A percentile compares a stretch with the other conserved stretches of the same genome.
These are phyloP conservation scores for Lacerta viridis DNA, from an alignment of 2,797 vertebrate species.

Conservation along the genomic window DNA sequence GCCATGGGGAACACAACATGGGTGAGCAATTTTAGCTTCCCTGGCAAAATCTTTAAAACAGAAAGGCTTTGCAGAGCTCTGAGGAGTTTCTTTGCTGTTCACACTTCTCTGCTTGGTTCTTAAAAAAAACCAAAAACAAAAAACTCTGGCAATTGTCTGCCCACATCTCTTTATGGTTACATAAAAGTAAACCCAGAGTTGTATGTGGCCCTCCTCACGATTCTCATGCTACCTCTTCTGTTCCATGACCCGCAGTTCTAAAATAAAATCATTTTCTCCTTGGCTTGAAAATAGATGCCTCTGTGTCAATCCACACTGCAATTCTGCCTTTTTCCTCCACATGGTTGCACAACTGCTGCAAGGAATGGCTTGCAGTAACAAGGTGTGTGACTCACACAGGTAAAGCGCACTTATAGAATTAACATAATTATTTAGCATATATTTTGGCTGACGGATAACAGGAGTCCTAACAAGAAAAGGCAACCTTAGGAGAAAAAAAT, in stretches of 20 bases:
- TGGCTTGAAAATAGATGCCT: background rate
- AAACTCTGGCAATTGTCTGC: background rate
- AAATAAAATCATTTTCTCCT: background rate
- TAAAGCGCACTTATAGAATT: constrained; percentile 50
- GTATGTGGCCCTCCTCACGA: background rate
- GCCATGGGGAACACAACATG: background rate
- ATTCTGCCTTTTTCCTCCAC: accelerated
- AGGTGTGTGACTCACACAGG: constrained; percentile 65
- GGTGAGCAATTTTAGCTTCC: background rate
- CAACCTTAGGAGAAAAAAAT: constrained; percentile 44
- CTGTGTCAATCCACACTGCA: accelerated
- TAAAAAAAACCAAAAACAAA: too few species aligned
- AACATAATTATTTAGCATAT: constrained; percentile 49
- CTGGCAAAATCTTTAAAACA: background rate
- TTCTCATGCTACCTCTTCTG: background rate
- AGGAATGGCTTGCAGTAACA: constrained; percentile 52
- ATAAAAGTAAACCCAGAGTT: constrained; percentile 8
- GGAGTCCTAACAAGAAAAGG: constrained; percentile 52
- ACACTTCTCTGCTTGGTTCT: background rate
- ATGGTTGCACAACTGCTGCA: constrained; percentile 52
- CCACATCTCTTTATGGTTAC: background rate
- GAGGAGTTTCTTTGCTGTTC: background rate
- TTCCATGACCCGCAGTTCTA: background rate
- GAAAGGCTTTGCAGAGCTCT: background rate
- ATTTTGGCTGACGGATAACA: constrained; percentile 56